Percentiles rank a stretch among this genome's conserved stretches.
phyloP scores from a whole-genome alignment of 2,888 invertebrate species.

The Tachina fera region DNA sequence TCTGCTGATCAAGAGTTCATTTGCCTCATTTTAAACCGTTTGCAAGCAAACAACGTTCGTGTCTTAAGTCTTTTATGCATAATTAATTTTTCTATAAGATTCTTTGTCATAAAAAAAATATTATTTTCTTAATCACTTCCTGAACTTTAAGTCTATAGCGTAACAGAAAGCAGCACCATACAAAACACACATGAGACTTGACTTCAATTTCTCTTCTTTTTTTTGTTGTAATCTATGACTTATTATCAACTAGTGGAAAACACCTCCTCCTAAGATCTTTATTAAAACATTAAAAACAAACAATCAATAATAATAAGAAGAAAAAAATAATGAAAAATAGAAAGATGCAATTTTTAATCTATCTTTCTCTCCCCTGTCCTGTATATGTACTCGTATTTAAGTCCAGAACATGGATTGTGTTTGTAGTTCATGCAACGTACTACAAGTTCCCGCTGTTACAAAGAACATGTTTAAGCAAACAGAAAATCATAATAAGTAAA shows the following conservation, averaged over 20 bases:
- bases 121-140: slow-evolving; percentile 39
- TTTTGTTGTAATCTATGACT: slow-evolving; percentile 45
- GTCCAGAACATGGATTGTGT: slow-evolving; percentile 25
- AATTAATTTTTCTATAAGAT: slow-evolving; percentile 45
- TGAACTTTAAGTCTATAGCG: slow-evolving; percentile 31
- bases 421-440: neutral
- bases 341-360: slow-evolving; percentile 51
- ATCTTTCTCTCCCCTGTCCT: slow-evolving; percentile 17
- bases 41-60: slow-evolving; percentile 26
- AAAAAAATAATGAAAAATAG: slow-evolving; percentile 28
- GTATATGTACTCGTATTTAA: slow-evolving; percentile 4
- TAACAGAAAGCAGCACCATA: neutral
- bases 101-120: neutral
- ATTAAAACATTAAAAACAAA: slow-evolving; percentile 63
- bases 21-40: slow-evolving; percentile 15
- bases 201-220: slow-evolving; percentile 22
- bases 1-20: slow-evolving; percentile 27
- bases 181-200: neutral
- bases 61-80: slow-evolving; percentile 48
- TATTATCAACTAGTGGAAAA: slow-evolving; percentile 43
- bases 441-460: slow-evolving; percentile 54
- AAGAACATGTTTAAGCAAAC: slow-evolving; percentile 63
- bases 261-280: slow-evolving; percentile 58
- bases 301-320: slow-evolving; percentile 64
- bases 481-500: slow-evolving; percentile 67